Evolutionary conservation across 2,888 invertebrate species (phyloP).

Genomic region (Habrosyne pyritoides): DNA sequence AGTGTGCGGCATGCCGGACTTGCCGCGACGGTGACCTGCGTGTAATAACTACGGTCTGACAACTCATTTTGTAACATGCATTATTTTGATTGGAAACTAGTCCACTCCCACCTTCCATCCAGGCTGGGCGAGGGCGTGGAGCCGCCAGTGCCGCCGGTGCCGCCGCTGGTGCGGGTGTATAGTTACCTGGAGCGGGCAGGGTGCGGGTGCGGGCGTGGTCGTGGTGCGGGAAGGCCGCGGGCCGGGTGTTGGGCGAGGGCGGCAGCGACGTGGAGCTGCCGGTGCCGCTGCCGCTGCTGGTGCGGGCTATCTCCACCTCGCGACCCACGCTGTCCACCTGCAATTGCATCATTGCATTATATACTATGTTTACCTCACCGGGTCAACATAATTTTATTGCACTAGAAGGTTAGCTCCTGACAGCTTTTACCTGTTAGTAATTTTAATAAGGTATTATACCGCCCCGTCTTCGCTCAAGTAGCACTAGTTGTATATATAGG

Average conservation of each 20-base stretch:
- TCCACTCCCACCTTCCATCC: too few species aligned
- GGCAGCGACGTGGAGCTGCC: slow-evolving; percentile 80
- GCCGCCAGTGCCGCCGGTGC: too few species aligned
- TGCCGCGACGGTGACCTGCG: slow-evolving; percentile 57
- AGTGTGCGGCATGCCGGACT: slow-evolving; percentile 62
- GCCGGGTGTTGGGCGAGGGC: slow-evolving; percentile 84
- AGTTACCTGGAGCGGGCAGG: slow-evolving; percentile 45
- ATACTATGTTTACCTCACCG: too few species aligned
- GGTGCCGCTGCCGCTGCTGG: slow-evolving; percentile 25
- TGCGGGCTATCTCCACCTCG: slow-evolving; percentile 27
- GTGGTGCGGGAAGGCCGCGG: slow-evolving; percentile 55
- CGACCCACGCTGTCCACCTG: slow-evolving; percentile 62
- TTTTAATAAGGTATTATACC: too few species aligned
- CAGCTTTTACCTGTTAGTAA: too few species aligned
- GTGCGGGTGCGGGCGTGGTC: slow-evolving; percentile 55
- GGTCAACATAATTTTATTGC: too few species aligned
- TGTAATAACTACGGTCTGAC: neutral
- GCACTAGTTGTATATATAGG: too few species aligned
- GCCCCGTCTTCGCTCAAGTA: too few species aligned
- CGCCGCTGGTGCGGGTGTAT: neutral
- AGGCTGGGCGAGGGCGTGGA: too few species aligned
- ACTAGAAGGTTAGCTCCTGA: too few species aligned
- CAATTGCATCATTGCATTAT: neutral
- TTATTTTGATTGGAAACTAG: too few species aligned
- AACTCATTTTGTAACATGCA: too few species aligned